Evolutionary conservation across 2,797 vertebrate genomes (phyloP).

Genomic region (Cyclopterus lumpus): DNA sequence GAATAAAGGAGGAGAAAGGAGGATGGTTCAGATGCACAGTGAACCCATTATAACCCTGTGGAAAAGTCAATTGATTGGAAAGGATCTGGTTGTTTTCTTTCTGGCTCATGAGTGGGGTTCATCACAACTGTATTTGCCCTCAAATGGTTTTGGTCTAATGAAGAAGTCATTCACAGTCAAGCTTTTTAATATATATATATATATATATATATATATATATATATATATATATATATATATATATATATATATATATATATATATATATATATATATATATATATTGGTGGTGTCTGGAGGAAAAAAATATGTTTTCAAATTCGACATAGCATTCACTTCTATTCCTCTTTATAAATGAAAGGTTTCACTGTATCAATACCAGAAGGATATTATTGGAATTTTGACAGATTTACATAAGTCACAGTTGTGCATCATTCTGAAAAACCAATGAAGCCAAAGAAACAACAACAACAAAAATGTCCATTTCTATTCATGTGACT

Average conservation of each 20-base stretch:
- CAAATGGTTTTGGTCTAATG: slow-evolving; percentile 51
- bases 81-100: slow-evolving; percentile 66
- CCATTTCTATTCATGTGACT: slow-evolving; percentile 9
- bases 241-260: slow-evolving; percentile 30
- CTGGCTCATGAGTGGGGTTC: slow-evolving; percentile 40
- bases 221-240: slow-evolving; percentile 42
- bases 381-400: slow-evolving; percentile 65
- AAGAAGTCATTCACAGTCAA: slow-evolving; percentile 49
- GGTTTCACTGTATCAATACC: slow-evolving; percentile 75
- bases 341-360: slow-evolving; percentile 67
- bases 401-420: slow-evolving; percentile 67
- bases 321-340: slow-evolving; percentile 72
- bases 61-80: slow-evolving; percentile 73
- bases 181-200: slow-evolving; percentile 19
- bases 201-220: slow-evolving; percentile 19
- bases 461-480: background rate
- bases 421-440: slow-evolving; percentile 52
- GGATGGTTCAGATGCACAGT: slow-evolving; percentile 62
- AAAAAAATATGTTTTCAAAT: slow-evolving; percentile 73
- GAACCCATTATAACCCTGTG: slow-evolving; percentile 59
- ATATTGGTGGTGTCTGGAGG: slow-evolving; percentile 69
- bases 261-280: slow-evolving; percentile 39
- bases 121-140: slow-evolving; percentile 62
- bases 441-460: slow-evolving; percentile 27
- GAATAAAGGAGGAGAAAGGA: slow-evolving; percentile 46